These are phyloP conservation scores for Agrotis segetum DNA, from an alignment of 2,888 invertebrate species.

Conservation along the genomic window DNA sequence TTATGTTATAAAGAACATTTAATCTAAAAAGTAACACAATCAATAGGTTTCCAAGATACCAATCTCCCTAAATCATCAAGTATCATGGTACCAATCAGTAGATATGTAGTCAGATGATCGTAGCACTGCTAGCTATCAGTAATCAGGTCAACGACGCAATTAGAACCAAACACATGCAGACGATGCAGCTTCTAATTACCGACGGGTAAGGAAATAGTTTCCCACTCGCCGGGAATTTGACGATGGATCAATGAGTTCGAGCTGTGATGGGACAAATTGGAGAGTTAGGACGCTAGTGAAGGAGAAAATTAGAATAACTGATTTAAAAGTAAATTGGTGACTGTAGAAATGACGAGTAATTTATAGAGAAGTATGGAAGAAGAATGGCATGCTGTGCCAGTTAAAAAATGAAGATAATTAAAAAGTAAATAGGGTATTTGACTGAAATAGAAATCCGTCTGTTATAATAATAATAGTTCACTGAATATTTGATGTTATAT, in stretches of 20 bases:
- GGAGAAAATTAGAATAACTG: background rate
- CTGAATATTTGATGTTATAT: too few species aligned
- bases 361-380: too few species aligned
- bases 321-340: background rate
- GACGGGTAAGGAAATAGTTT: conserved; percentile 57
- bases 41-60: background rate
- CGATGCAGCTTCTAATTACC: conserved; percentile 56
- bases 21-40: background rate
- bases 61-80: background rate
- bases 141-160: conserved; percentile 58
- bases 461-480: too few species aligned
- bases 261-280: background rate
- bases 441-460: too few species aligned
- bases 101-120: conserved; percentile 24
- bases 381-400: too few species aligned
- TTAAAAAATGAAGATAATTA: too few species aligned
- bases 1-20: too few species aligned
- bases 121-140: conserved; percentile 15
- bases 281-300: background rate
- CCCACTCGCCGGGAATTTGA: conserved; percentile 17
- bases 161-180: conserved; percentile 49
- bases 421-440: too few species aligned
- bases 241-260: background rate
- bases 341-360: too few species aligned
- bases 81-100: conserved; percentile 16